Evolutionary conservation across 2,888 invertebrate genomes (phyloP), one percentile per base, ranked within the genome.

Genomic region (Shargacucullia verbasci): DNA sequence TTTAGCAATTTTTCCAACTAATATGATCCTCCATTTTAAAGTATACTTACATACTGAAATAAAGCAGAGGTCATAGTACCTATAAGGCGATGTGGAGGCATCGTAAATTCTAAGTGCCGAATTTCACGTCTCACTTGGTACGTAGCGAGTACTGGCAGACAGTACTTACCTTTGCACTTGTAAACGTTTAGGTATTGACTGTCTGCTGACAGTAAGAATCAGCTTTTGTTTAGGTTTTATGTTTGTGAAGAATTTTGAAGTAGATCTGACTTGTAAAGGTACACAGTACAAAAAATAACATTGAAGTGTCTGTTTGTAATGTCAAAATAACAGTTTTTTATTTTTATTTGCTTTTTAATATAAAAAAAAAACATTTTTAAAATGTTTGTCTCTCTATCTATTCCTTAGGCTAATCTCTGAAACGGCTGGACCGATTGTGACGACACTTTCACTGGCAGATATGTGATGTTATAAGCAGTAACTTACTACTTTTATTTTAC

Each of bases 21-120:
- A 35, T 39, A 53, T 8, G 38, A 12, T 9, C 15, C 6, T 14
- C 11, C 2, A 34, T 53, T 52, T 53, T 53, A 44, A 43, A 50
- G 35, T 43, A 47, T 14, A 31, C 29, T 14, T 31, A 39, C 53
- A 44, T 60, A 53, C 20, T 20, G 2, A 54, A 56, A 62, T 56
- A 58, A 58, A 74, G 31, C 43, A 57, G 57, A 65, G 69, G 61
- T 68, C 70, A 50, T 25, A 35, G 43, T 45, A 57, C 46, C 50
- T 59, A 53, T 59, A 59, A 64, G 54, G 52, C 56, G 59, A 46
- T 50, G 47, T 59, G 58, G 53, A 61, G 59, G 67, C 60, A 60
- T 78, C 78, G 80, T 84, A 83, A 83, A 82, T 82, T 72, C 68
- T 47, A 79, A 82, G 79, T 79, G 79, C 76, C 78, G 79, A 82